phyloP scores from a whole-genome alignment of 2,888 invertebrate genomes.

The Heliothis peltigera region DNA sequence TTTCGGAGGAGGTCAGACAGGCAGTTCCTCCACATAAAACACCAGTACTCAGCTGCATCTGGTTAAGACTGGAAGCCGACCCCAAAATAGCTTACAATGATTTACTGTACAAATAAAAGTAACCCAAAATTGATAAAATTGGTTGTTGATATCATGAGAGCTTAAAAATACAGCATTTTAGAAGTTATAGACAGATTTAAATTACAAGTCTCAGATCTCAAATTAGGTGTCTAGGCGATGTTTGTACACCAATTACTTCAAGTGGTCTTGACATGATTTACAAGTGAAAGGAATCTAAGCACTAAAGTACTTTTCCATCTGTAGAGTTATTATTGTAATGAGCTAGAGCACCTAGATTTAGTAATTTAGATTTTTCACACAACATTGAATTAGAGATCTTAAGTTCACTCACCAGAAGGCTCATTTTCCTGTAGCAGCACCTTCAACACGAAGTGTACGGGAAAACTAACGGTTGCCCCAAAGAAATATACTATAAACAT shows the following conservation, averaged over 20 bases:
- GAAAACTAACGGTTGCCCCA: slow-evolving; percentile 83
- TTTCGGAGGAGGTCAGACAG: too few species aligned
- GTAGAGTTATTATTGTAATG: slow-evolving; percentile 7
- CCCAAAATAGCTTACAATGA: too few species aligned
- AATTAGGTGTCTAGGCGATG: not conserved
- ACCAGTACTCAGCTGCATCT: too few species aligned
- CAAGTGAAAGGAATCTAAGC: slow-evolving; percentile 44
- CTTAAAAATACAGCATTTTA: too few species aligned
- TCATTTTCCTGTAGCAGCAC: slow-evolving; percentile 80
- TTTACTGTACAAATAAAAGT: too few species aligned
- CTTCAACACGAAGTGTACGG: slow-evolving; percentile 85
- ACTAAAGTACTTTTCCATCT: slow-evolving; percentile 14
- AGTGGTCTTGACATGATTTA: slow-evolving; percentile 14
- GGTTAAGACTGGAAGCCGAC: too few species aligned
- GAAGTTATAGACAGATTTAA: too few species aligned
- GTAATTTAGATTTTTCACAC: not conserved
- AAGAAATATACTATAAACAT: slow-evolving; percentile 87
- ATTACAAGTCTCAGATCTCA: too few species aligned
- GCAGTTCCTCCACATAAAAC: too few species aligned
- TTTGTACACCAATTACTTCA: not conserved
- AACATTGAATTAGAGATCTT: slow-evolving; percentile 8
- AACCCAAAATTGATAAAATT: too few species aligned
- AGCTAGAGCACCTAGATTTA: not conserved
- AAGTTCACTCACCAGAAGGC: slow-evolving; percentile 85
- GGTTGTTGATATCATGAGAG: too few species aligned